Conservation (phyloP, 1,140 invertebrate species). For the Gonioctena quinquepunctata region DNA sequence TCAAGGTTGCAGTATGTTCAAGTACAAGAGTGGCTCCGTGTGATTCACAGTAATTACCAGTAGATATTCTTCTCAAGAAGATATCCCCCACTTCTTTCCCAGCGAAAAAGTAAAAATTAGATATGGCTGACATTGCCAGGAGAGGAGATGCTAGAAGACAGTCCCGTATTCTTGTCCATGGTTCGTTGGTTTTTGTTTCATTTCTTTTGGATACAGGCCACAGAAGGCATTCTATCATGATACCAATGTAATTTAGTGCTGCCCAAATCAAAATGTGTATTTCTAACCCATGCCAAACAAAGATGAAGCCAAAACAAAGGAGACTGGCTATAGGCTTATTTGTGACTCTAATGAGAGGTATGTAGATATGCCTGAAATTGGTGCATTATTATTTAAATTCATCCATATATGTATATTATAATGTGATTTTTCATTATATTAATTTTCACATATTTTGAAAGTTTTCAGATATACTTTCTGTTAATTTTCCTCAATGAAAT, state of each 20-base stretch:
- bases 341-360: conserved; percentile 62
- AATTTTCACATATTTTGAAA: too few species aligned
- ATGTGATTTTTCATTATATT: too few species aligned
- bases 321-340: conserved; percentile 75
- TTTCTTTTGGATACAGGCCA: background rate
- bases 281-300: conserved; percentile 86
- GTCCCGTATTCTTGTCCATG: conserved; percentile 61
- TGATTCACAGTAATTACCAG: too few species aligned
- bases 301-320: conserved; percentile 83
- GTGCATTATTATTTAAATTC: too few species aligned
- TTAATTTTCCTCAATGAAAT: too few species aligned
- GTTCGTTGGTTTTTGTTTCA: conserved; percentile 21
- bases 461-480: too few species aligned
- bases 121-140: conserved; percentile 75
- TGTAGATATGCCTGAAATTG: conserved; percentile 81
- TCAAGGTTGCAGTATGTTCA: too few species aligned
- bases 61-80: conserved; percentile 58
- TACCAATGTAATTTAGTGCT: conserved; percentile 77
- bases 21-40: too few species aligned
- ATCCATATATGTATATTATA: too few species aligned
- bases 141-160: conserved; percentile 72
- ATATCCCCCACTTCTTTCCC: conserved; percentile 71
- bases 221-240: conserved; percentile 67
- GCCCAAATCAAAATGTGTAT: conserved; percentile 83
- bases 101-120: conserved; percentile 86